Evolutionary conservation across 2,113 vertebrate species (phyloP), one percentile per base, ranked within the genome.

Genomic region (Brachyhypopomus gauderio): DNA sequence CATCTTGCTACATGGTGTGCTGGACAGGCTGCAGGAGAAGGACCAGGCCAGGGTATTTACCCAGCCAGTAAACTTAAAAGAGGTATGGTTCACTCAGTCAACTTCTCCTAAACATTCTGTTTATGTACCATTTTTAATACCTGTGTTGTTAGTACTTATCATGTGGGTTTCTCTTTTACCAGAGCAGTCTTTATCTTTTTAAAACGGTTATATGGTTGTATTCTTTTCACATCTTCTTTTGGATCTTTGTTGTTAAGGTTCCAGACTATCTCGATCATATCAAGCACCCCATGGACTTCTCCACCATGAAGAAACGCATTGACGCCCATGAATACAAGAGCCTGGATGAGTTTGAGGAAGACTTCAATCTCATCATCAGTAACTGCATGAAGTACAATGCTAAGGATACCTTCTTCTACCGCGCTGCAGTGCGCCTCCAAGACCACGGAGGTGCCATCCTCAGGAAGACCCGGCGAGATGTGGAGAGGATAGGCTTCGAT

Each of bases 301-400:
- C 95, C 78, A 97, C 97, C 25, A 97, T 99, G 96, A 90, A 94
- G 83, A 94, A 94, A 87, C 94, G 93, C 72, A 92, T 99, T 23
- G 96, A 98, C 70, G 88, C 90, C 8, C 96, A 97, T 84, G 89
- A 87, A 72, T 99, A 99, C 90, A 91, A 84, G 75, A 96, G 93
- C 86, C 89, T 99, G 83, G 92, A 93, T 59, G 96, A 96, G 27
- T 97, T 99, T 83, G 97, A 99, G 92, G 93, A 93, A 0, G 98
- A 99, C 90, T 98, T 99, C 80, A 93, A 97, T 89, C 95, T 98
- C 79, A 95, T 99, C 56, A 94, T 99, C 87, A 89, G 93, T 87
- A 99, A 99, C 92, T 99, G 98, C 92, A 93, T 99, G 96, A 95
- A 93, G 75, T 99, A 99, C 91, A 99, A 99, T 69, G 94, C 96